Evolutionary conservation across 2,888 invertebrate species (phyloP), one percentile per base, ranked within the genome.

Genomic region (Tipula vernalis): DNA sequence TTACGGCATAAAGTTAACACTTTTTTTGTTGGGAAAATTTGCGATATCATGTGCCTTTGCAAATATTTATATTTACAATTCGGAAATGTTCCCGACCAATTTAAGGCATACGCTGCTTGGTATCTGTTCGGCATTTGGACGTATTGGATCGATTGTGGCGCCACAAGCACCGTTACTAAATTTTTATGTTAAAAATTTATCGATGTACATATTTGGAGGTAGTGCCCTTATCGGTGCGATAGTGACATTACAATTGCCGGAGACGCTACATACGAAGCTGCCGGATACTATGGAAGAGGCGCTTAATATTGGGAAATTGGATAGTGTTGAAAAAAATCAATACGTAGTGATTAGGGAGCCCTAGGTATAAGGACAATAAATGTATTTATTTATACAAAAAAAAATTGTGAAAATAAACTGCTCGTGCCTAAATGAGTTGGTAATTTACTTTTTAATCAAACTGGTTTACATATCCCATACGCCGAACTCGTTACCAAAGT

Each of bases 151-250:
- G 84, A 92, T 94, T 88, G 90, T 94, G 84, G 94, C 94, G 86
- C 94, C 94, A 87, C 94, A 94, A 90, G 93, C 94, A 18, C 94
- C 94, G 36, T 91, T 94, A 41, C 90, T 94, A 91, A 94, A 94
- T 89, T 89, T 91, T 89, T 85, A 41, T 36, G 36, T 51, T 89
- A 93, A 36, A 90, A 93, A 15, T 94, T 93, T 88, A 92, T 84
- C 84, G 15, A 84, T 84, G 41, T 84, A 84, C 41, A 39, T 84
- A 39, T 84, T 84, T 84, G 36, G 93, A 6, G 89, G 89, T 5
- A 91, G 93, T 90, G 91, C 93, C 0, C 89, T 92, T 2, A 88
- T 92, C n/a, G 93, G 93, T n/a, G 93, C 92, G 1, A 85, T 92
- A 12, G 89, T 93, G 83, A 91, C 93, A 0, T 89, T 94, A 42